Evolutionary conservation across 1,140 invertebrate species (phyloP).

Genomic region (Dendroctonus ponderosae): DNA sequence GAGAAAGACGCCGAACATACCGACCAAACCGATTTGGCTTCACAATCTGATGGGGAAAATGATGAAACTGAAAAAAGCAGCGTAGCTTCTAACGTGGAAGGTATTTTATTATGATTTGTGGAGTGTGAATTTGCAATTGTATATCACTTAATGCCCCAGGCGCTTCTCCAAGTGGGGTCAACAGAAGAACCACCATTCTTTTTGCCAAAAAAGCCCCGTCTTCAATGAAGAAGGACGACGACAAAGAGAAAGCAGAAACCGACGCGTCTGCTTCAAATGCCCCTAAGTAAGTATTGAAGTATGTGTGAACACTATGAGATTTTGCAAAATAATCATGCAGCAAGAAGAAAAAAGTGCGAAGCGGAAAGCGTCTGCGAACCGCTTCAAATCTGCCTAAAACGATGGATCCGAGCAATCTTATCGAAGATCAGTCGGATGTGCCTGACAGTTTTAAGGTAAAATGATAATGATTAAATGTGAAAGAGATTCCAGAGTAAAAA

Average conservation of each 20-base stretch:
- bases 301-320: background rate
- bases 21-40: slow-evolving; percentile 22
- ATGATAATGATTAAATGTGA: background rate
- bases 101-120: slow-evolving; percentile 6
- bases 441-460: slow-evolving; percentile 48
- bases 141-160: slow-evolving; percentile 9
- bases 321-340: background rate
- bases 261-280: slow-evolving; percentile 11
- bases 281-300: background rate
- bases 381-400: slow-evolving; percentile 7
- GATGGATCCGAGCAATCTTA: slow-evolving; percentile 19
- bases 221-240: slow-evolving; percentile 49
- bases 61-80: slow-evolving; percentile 13
- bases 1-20: slow-evolving; percentile 44
- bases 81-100: slow-evolving; percentile 3
- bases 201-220: slow-evolving; percentile 73
- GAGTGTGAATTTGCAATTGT: background rate
- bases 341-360: slow-evolving; percentile 42
- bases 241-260: slow-evolving; percentile 38
- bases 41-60: slow-evolving; percentile 21
- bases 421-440: slow-evolving; percentile 36
- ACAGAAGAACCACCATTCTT: slow-evolving; percentile 78
- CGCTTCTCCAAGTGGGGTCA: slow-evolving; percentile 61
- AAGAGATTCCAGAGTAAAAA: no score
- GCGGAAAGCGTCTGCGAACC: slow-evolving; percentile 23